Conservation (phyloP, 2,888 invertebrate genomes). For the Arenicola marina region DNA sequence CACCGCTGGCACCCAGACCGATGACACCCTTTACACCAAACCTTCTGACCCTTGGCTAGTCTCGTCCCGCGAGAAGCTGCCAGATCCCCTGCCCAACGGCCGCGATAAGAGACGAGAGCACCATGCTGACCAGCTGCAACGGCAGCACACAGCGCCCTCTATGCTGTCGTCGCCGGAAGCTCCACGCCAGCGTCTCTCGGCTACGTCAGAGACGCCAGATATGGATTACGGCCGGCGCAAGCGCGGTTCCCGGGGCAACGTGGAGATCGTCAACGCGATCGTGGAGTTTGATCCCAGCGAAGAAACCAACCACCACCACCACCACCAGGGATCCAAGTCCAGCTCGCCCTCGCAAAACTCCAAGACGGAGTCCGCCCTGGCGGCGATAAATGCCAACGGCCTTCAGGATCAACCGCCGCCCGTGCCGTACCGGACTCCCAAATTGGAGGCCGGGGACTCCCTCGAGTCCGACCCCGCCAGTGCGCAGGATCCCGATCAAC, state of each 20-base stretch:
- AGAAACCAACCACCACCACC: too few species aligned
- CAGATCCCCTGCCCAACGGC: background rate
- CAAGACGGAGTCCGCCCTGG: constrained; percentile 10
- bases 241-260: too few species aligned
- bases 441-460: background rate
- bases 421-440: background rate
- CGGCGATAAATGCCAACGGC: background rate
- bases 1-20: too few species aligned
- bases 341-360: constrained; percentile 12
- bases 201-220: background rate
- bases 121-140: too few species aligned
- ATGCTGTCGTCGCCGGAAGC: background rate
- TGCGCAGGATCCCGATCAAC: background rate
- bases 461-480: background rate
- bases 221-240: background rate
- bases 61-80: too few species aligned
- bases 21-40: too few species aligned
- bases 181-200: background rate
- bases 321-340: background rate
- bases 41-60: too few species aligned
- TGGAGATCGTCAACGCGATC: background rate
- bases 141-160: background rate
- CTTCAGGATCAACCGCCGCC: background rate
- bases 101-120: too few species aligned
- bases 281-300: constrained; percentile 10